These are phyloP conservation scores for Aplidium turbinatum DNA, from an alignment of 23 tunicate species.

Conservation along the genomic window DNA sequence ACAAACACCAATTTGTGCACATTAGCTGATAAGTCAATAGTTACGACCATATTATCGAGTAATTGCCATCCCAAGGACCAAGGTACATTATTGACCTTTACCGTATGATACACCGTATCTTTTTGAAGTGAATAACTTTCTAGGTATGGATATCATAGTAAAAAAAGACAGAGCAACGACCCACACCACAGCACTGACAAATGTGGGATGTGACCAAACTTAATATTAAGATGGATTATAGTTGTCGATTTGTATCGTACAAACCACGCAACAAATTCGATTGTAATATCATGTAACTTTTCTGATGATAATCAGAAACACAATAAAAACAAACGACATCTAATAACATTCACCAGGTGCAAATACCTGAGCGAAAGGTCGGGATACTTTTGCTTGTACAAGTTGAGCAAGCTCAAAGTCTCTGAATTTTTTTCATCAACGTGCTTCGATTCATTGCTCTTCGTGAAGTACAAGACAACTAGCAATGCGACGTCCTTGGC, in stretches of 20 bases:
- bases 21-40: too few relatives aligned
- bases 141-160: too few relatives aligned
- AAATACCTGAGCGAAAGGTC: slow-evolving; percentile 71
- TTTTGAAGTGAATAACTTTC: too few relatives aligned
- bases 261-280: neutral
- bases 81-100: too few relatives aligned
- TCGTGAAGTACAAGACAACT: slow-evolving; percentile 50
- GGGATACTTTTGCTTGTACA: slow-evolving; percentile 88
- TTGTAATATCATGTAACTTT: neutral
- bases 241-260: neutral
- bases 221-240: too few relatives aligned
- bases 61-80: too few relatives aligned
- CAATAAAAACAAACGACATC: neutral
- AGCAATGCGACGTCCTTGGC: slow-evolving; percentile 69
- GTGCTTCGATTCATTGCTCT: neutral
- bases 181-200: too few relatives aligned
- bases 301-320: neutral
- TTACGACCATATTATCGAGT: too few relatives aligned
- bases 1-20: too few relatives aligned
- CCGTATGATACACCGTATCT: too few relatives aligned
- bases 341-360: neutral
- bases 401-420: slow-evolving; percentile 52
- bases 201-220: too few relatives aligned
- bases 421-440: slow-evolving; percentile 51
- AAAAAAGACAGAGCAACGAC: too few relatives aligned